Evolutionary conservation across 1,140 invertebrate genomes (phyloP).

Genomic region (Monochamus saltuarius): DNA sequence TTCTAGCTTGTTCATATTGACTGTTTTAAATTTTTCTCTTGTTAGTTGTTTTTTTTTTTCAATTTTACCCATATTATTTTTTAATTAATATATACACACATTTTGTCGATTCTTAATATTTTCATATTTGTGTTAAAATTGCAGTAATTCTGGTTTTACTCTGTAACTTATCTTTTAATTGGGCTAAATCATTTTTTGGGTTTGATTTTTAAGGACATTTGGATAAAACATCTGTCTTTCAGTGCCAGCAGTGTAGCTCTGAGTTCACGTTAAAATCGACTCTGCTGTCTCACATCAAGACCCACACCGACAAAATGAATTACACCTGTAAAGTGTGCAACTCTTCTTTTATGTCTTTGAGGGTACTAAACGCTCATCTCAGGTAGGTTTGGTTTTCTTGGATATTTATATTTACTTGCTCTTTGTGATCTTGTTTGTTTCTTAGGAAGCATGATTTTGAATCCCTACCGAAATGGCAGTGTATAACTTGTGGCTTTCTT

Average conservation of each 20-base stretch:
- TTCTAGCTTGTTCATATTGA: too few species aligned
- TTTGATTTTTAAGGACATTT: too few species aligned
- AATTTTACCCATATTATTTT: too few species aligned
- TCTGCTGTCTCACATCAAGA: constrained; percentile 38
- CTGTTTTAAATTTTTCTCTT: too few species aligned
- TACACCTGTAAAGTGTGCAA: constrained; percentile 24
- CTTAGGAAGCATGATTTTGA: constrained; percentile 5
- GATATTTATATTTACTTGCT: too few species aligned
- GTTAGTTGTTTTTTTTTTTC: too few species aligned
- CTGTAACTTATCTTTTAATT: too few species aligned
- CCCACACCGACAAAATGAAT: constrained; percentile 27
- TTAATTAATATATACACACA: too few species aligned
- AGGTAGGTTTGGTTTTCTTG: constrained; percentile 18
- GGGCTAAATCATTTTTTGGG: too few species aligned
- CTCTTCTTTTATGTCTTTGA: constrained; percentile 5
- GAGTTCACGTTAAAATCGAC: constrained; percentile 44
- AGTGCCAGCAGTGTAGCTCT: constrained; percentile 39
- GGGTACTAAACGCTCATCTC: constrained; percentile 7
- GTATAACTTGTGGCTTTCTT: too few species aligned
- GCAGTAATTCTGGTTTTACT: neutral
- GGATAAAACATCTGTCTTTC: constrained; percentile 23
- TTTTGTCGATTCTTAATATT: neutral
- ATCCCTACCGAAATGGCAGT: too few species aligned
- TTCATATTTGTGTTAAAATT: neutral
- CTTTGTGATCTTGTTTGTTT: constrained; percentile 4